Percentiles rank a stretch among this genome's conserved stretches.
phyloP scores from a whole-genome alignment of 2,113 vertebrate species.

The Otis tarda region DNA sequence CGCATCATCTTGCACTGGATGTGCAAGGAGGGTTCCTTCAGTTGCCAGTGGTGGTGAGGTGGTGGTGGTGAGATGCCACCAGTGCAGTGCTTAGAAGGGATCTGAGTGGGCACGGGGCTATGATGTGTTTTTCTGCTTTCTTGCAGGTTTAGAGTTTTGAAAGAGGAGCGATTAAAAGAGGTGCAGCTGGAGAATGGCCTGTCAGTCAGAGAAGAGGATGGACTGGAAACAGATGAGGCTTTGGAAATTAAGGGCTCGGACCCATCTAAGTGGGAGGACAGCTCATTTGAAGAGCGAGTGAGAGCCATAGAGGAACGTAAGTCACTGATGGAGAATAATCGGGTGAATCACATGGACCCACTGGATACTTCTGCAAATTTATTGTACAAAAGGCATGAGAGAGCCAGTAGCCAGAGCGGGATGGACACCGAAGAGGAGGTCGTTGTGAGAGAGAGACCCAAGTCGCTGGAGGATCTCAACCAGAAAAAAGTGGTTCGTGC shows the following conservation, averaged over 20 bases:
- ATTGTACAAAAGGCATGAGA: conserved; percentile 60
- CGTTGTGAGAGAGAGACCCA: conserved; percentile 81
- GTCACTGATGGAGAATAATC: conserved; percentile 58
- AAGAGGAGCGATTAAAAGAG: conserved; percentile 76
- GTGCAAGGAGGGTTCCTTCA: not conserved
- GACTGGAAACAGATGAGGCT: conserved; percentile 46
- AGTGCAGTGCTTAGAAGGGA: not conserved
- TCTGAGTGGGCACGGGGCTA: rapidly evolving
- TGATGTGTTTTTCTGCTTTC: conserved; percentile 7
- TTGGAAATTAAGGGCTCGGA: conserved; percentile 81
- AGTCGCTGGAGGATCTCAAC: conserved; percentile 84
- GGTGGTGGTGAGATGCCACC: not conserved
- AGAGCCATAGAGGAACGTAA: conserved; percentile 71
- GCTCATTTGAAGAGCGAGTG: conserved; percentile 78
- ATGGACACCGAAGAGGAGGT: conserved; percentile 70
- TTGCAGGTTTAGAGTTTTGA: conserved; percentile 81
- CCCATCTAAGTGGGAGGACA: conserved; percentile 85
- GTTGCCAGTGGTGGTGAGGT: not conserved
- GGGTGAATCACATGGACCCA: conserved; percentile 36
- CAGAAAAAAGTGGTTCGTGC: conserved; percentile 89
- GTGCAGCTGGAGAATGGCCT: conserved; percentile 76
- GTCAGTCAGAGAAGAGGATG: conserved; percentile 37
- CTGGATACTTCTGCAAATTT: conserved; percentile 25
- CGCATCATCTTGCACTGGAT: rapidly evolving
- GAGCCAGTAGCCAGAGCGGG: conserved; percentile 71